phyloP scores from a whole-genome alignment of 2,797 vertebrate species.

The Molothrus aeneus region DNA sequence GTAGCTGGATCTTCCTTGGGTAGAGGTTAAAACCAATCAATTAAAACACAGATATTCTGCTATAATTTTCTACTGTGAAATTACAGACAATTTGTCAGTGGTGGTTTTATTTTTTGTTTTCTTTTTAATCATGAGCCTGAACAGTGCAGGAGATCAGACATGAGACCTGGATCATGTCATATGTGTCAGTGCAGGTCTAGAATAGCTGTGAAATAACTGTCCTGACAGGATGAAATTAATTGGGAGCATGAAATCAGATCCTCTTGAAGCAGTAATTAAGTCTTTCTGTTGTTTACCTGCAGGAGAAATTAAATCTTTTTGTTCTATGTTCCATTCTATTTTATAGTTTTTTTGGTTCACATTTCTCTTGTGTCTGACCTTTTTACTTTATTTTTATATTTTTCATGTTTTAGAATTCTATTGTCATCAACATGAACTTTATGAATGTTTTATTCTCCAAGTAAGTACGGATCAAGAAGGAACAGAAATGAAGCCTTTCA shows the following conservation, averaged over 20 bases:
- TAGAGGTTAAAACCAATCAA: neutral
- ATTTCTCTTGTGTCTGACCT: neutral
- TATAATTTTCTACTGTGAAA: neutral
- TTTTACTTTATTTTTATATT: neutral
- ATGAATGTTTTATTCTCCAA: neutral
- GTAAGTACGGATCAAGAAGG: rapidly evolving
- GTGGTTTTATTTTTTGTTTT: neutral
- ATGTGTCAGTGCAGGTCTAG: neutral
- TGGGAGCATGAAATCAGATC: neutral
- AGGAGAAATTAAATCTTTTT: neutral
- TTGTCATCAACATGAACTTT: neutral
- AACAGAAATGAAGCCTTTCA: neutral
- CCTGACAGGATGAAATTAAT: neutral
- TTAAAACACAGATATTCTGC: neutral
- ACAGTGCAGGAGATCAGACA: neutral
- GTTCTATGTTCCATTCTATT: neutral
- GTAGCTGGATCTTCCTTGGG: neutral
- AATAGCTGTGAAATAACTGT: neutral
- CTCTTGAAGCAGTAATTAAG: neutral
- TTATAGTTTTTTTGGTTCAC: neutral
- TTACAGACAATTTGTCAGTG: neutral
- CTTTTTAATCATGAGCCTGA: neutral
- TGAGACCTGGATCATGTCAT: neutral
- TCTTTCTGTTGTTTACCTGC: neutral
- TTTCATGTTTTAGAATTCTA: neutral